Evolutionary conservation across 2,888 invertebrate species (phyloP), one percentile per base, ranked within the genome.

Genomic region (Colostygia pectinataria): DNA sequence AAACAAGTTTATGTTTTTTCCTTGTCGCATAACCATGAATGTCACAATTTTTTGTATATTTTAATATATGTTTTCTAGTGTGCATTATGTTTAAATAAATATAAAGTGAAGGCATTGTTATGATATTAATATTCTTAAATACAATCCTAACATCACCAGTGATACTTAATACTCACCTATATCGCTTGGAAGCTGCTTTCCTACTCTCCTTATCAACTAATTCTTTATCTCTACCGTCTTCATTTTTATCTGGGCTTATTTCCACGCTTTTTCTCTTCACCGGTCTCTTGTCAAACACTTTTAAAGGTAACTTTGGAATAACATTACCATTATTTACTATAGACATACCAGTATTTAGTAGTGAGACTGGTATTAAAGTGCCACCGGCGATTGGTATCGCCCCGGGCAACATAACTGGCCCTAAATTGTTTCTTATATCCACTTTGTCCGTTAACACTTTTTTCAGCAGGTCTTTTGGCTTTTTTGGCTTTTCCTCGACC

Each of bases 181-280:
- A 81, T 66, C 81, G 59, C 42, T 74, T 80, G 0, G 89, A 86
- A 2, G 88, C 88, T 0, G 85, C 88, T 2, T 75, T 74, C 36
- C 77, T 66, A 9, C 75, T 75, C 12, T 80, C 75, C 25, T 77
- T 53, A 4, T 72, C 68, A 14, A 53, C 54, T 1, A 55, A 0
- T 45, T 23, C 31, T 46, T 29, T 53, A 32, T 23, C 31, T 46
- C 28, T 53, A 32, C 18, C 6, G 4, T 24, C 53, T 44, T 45
- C 12, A 25, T 32, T 36, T 32, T 10, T 0, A 12, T 39, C 27
- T 2, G 28, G 29, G 2, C 38, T 13, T 7, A 10, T 12, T 2
- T 8, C 14, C 2, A 12, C 37, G 33, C 20, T 61, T 67, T 74
- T 74, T 55, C 76, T 68, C 23, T 74, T 79, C 0, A 71, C 65